phyloP scores from a whole-genome alignment of 2,888 invertebrate species.

The Yponomeuta sedellus region DNA sequence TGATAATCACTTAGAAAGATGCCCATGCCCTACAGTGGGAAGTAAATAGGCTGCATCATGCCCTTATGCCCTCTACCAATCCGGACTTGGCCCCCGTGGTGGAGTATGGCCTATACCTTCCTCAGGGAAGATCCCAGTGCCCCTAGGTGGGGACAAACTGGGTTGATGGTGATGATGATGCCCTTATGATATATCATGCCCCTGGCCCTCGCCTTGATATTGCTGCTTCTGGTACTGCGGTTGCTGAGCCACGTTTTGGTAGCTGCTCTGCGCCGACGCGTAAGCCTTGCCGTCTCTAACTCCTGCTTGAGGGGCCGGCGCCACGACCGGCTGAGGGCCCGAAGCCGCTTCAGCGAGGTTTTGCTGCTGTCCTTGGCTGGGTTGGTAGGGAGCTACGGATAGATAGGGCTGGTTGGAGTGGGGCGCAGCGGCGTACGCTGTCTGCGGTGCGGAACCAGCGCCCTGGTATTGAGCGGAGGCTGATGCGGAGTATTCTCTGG shows the following conservation, averaged over 20 bases:
- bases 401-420: conserved; percentile 5
- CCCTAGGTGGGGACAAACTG: too few relatives aligned
- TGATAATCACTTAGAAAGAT: too few relatives aligned
- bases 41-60: too few relatives aligned
- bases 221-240: not conserved
- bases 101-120: too few relatives aligned
- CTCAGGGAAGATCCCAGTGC: too few relatives aligned
- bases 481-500: conserved; percentile 11
- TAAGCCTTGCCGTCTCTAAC: conserved; percentile 10
- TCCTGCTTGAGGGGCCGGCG: not conserved
- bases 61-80: too few relatives aligned
- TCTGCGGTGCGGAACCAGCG: conserved; percentile 12
- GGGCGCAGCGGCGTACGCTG: not conserved
- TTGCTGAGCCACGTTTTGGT: not conserved
- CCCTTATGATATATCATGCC: not conserved
- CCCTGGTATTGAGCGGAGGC: conserved; percentile 15
- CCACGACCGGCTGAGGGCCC: not conserved
- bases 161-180: too few relatives aligned
- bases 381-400: not conserved
- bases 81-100: too few relatives aligned
- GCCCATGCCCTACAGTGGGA: too few relatives aligned
- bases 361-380: not conserved
- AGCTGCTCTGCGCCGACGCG: not conserved
- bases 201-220: not conserved
- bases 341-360: not conserved